Conservation (phyloP, 1,140 invertebrate species). For the Drosophila nebulosa region DNA sequence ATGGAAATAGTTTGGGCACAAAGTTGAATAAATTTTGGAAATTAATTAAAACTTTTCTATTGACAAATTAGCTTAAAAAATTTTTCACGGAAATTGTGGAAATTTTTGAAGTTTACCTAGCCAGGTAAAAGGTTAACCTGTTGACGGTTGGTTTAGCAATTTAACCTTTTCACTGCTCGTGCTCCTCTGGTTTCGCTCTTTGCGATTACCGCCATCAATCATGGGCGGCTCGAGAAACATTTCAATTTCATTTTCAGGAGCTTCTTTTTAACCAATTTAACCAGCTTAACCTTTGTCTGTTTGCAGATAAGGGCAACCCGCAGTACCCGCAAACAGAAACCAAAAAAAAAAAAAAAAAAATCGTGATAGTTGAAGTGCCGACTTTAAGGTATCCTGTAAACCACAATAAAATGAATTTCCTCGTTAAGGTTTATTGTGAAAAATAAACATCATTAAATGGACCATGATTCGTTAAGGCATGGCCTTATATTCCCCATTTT, state of each 20-base stretch:
- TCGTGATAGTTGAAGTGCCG: background rate
- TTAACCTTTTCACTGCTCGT: constrained; percentile 43
- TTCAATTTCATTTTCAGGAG: constrained; percentile 57
- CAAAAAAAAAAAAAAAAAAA: constrained; percentile 26
- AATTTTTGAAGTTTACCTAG: background rate
- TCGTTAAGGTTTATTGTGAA: no score
- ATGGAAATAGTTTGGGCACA: background rate
- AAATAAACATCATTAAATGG: no score
- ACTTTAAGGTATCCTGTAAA: background rate
- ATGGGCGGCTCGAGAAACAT: constrained; percentile 47
- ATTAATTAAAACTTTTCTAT: constrained; percentile 54
- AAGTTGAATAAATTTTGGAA: constrained; percentile 42
- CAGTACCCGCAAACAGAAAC: constrained; percentile 14
- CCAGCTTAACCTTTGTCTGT: constrained; percentile 1
- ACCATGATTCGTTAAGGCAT: no score
- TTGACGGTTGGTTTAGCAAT: constrained; percentile 54
- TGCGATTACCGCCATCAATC: constrained; percentile 34
- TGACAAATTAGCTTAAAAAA: constrained; percentile 43
- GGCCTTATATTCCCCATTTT: background rate
- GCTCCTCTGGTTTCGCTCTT: background rate
- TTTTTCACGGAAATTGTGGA: background rate
- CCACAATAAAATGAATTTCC: background rate
- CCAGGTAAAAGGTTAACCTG: constrained; percentile 29
- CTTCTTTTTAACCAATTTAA: constrained; percentile 48
- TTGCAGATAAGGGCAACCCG: background rate